Evolutionary conservation across 2,797 vertebrate species (phyloP).

Genomic region (Erethizon dorsatum): DNA sequence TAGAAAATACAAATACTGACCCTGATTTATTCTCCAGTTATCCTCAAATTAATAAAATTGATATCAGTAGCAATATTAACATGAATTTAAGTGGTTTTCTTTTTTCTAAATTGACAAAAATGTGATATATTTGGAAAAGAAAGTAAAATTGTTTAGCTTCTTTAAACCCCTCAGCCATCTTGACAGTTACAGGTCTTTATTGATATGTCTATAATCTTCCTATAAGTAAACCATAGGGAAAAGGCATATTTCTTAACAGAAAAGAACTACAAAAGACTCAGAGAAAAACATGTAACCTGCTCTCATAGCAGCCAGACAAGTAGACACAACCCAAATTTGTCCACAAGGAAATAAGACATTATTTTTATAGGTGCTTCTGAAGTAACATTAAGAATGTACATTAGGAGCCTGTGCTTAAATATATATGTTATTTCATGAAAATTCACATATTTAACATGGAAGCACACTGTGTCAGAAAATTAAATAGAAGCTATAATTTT

Average conservation of each 20-base stretch:
- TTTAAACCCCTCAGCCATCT: not conserved
- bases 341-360: constrained; percentile 60
- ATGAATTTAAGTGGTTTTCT: not conserved
- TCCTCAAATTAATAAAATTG: not conserved
- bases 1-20: not conserved
- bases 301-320: constrained; percentile 10
- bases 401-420: constrained; percentile 32
- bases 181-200: not conserved
- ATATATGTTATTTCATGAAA: constrained; percentile 13
- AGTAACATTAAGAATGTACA: constrained; percentile 1
- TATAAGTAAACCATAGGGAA: not conserved
- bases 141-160: not conserved
- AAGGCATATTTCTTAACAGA: constrained; percentile 56
- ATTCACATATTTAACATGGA: constrained; percentile 45
- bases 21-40: not conserved
- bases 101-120: not conserved
- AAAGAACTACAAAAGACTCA: not conserved
- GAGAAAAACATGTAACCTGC: constrained; percentile 24
- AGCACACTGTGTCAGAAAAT: not conserved
- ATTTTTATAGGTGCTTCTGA: fast-evolving
- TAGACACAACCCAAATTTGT: not conserved
- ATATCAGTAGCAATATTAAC: not conserved
- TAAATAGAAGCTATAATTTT: constrained; percentile 63
- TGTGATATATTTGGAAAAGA: not conserved
- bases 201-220: not conserved